These are phyloP conservation scores for Porphyrio hochstetteri DNA, from an alignment of 2,113 vertebrate genomes.

Conservation along the genomic window DNA sequence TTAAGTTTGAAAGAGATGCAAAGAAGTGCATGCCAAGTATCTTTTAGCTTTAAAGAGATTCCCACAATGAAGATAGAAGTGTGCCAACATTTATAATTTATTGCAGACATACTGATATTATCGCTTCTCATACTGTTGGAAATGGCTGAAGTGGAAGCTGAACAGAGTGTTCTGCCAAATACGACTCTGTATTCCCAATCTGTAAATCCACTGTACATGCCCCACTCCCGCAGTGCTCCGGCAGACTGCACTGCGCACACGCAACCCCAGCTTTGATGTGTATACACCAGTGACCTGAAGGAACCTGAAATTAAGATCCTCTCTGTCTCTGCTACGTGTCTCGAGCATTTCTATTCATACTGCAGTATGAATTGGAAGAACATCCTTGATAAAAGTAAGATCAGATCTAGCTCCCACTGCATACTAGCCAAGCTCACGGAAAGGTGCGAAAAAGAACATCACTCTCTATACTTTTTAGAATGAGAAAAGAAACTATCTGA, in stretches of 20 bases:
- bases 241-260: not conserved
- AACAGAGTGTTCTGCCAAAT: conserved; percentile 58
- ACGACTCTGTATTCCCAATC: not conserved
- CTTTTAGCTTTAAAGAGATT: not conserved
- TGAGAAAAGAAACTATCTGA: not conserved
- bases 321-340: not conserved
- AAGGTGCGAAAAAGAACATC: not conserved
- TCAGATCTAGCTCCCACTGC: not conserved
- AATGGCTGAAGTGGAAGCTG: conserved; percentile 11
- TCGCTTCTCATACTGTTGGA: conserved; percentile 1
- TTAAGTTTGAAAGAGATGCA: not conserved
- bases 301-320: not conserved
- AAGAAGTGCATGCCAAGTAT: not conserved
- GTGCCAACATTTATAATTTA: conserved; percentile 31
- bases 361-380: not conserved
- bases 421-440: not conserved
- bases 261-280: not conserved
- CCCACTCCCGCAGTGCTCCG: not conserved
- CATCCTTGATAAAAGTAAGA: not conserved
- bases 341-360: not conserved
- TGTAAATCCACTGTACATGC: not conserved
- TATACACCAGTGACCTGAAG: not conserved
- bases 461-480: not conserved
- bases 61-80: conserved; percentile 1
- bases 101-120: conserved; percentile 30